A percentile compares a stretch with the other conserved stretches of the same genome.
Evolutionary conservation across 2,113 vertebrate genomes (phyloP).

Genomic region (Chroicocephalus ridibundus): DNA sequence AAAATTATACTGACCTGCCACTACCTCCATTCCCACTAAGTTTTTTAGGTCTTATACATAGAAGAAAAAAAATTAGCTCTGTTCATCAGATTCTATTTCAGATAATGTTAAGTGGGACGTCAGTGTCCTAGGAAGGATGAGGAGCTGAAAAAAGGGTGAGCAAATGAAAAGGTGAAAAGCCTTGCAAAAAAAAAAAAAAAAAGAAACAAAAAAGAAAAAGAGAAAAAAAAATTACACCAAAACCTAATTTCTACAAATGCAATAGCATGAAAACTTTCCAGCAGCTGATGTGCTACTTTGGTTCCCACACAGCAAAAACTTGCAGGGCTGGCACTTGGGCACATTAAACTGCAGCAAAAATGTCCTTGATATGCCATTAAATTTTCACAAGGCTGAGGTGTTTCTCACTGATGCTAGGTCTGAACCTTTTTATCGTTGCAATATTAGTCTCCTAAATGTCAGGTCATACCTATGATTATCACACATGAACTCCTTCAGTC

Average conservation of each 20-base stretch:
- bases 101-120: neutral
- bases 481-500: neutral
- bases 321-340: neutral
- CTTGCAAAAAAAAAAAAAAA: no score
- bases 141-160: neutral
- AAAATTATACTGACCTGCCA: neutral
- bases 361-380: neutral
- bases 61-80: neutral
- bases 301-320: neutral
- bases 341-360: neutral
- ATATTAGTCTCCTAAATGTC: neutral
- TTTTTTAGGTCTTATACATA: neutral
- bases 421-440: neutral
- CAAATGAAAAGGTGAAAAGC: neutral
- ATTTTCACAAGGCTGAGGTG: neutral
- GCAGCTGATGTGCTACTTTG: neutral
- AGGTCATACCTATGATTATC: neutral
- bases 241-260: neutral
- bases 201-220: fast-evolving
- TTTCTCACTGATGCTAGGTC: neutral
- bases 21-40: neutral
- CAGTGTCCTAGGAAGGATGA: neutral
- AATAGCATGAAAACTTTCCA: neutral
- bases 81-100: neutral
- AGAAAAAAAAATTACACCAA: neutral